These are phyloP conservation scores for Gastrophryne carolinensis DNA, from an alignment of 2,797 vertebrate genomes.

Conservation along the genomic window DNA sequence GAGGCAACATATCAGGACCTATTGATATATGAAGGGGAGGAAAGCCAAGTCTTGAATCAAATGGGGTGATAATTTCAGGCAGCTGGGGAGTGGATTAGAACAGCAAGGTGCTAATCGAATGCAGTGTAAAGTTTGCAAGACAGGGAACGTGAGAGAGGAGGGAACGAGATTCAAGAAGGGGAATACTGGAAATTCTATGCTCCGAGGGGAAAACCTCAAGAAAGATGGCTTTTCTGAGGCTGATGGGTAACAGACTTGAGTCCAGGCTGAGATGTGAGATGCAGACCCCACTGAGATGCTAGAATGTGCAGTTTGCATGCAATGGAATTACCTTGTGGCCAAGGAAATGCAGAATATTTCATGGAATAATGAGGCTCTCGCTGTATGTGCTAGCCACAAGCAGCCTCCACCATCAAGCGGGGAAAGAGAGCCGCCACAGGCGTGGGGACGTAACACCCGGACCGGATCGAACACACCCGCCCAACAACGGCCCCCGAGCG, in stretches of 20 bases:
- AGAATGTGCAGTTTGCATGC: slow-evolving; percentile 17
- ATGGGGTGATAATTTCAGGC: slow-evolving; percentile 53
- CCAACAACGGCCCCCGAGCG: too few species aligned
- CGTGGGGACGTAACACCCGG: too few species aligned
- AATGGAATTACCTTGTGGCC: slow-evolving; percentile 27
- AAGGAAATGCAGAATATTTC: background rate
- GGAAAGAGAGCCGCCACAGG: too few species aligned
- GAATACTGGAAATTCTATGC: slow-evolving; percentile 32
- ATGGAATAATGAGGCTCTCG: background rate
- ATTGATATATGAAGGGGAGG: slow-evolving; percentile 43
- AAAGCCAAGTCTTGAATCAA: slow-evolving; percentile 51
- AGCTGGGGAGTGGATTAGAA: slow-evolving; percentile 52
- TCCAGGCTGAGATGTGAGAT: background rate
- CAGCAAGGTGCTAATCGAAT: slow-evolving; percentile 52
- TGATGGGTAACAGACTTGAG: slow-evolving; percentile 50
- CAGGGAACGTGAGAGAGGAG: slow-evolving; percentile 38
- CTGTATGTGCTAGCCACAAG: background rate
- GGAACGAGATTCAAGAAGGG: slow-evolving; percentile 33
- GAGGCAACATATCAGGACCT: slow-evolving; percentile 39
- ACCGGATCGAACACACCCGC: too few species aligned
- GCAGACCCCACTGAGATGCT: slow-evolving; percentile 25
- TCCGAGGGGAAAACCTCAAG: slow-evolving; percentile 37
- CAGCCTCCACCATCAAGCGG: too few species aligned
- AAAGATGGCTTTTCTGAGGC: slow-evolving; percentile 34
- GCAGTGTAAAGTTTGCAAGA: slow-evolving; percentile 51